Evolutionary conservation across 2,797 vertebrate genomes (phyloP), one percentile per base, ranked within the genome.

Genomic region (Halcyon badia): DNA sequence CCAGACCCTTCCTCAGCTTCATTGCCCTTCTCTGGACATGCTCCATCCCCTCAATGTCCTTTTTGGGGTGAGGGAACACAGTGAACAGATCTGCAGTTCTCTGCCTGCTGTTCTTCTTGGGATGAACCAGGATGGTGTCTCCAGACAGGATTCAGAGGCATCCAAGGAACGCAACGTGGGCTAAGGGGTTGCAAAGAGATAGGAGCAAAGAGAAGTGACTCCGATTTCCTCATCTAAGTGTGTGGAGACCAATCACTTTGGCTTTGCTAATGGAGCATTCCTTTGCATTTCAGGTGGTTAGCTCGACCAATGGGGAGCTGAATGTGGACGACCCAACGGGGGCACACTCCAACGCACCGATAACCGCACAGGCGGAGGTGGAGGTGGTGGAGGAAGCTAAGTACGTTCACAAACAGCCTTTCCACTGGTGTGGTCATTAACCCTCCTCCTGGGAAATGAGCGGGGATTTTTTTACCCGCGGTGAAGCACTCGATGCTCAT

Each of bases 321-420:
- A 99, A 99, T 11, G 98, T 98, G 11, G 99, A 99, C 0, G 99
- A 99, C 94, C 99, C 99, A 0, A 98, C 99, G 5, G 98, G 99
- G 56, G 99, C 97, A 87, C 99, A 99, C 95, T 99, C 99, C 96
- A 99, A 98, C 10, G 99, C 99, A 64, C 99, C 99, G 4, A 99
- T 99, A 94, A 99, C 99, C 66, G 99, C 99, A 26, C 99, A 99
- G 94, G 98, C 99, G 1, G 99, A 99, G 97, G 99, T 99, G 99
- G 99, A 99, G 97, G 99, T 99, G 98, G 99, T 99, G 96, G 99
- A 99, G 75, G 99, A 99, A 98, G 99, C 99, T 97, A 99, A 99
- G 99, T 99, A 99, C 90, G 99, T 99, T 90, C 96, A 75, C 87
- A 73, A 86, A 75, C 91, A 96, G 87, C 26, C 77, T 97, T 83